phyloP scores from a whole-genome alignment of 2,888 invertebrate species.

The Brachypterus glaber region DNA sequence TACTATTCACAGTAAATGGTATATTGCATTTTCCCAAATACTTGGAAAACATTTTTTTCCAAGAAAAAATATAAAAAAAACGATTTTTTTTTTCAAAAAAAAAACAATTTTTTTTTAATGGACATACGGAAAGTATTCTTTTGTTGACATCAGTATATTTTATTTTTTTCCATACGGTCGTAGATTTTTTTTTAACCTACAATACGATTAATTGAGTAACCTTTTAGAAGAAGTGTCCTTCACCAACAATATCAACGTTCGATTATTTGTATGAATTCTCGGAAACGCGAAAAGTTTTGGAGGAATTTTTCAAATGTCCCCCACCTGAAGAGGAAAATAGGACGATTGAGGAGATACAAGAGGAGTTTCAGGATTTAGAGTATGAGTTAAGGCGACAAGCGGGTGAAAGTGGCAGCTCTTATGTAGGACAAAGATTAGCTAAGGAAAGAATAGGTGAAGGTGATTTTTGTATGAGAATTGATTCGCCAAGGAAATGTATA shows the following conservation, averaged over 20 bases:
- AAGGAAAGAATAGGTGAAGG: conserved; percentile 43
- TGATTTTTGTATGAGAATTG: conserved; percentile 40
- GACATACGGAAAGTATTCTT: too few species aligned
- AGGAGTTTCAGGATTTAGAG: conserved; percentile 58
- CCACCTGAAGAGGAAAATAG: conserved; percentile 53
- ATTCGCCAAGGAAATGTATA: conserved; percentile 51
- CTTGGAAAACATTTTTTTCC: too few species aligned
- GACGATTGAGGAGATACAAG: conserved; percentile 44
- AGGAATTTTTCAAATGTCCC: conserved; percentile 84
- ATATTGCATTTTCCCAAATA: too few species aligned
- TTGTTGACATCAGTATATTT: too few species aligned
- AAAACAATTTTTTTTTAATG: too few species aligned
- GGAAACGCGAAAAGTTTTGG: conserved; percentile 82
- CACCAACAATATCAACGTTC: conserved; percentile 53
- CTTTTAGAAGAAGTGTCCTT: conserved; percentile 15
- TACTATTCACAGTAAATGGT: too few species aligned
- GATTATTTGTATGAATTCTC: conserved; percentile 89
- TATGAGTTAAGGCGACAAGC: conserved; percentile 67
- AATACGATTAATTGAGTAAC: too few species aligned
- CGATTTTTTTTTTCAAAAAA: too few species aligned
- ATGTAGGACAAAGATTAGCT: conserved; percentile 65
- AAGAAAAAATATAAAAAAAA: too few species aligned
- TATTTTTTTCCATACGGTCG: too few species aligned
- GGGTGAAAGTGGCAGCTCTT: conserved; percentile 56
- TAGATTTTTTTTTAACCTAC: too few species aligned